Evolutionary conservation across 2,888 invertebrate species (phyloP).

Genomic region (Dysmachus trigonus): DNA sequence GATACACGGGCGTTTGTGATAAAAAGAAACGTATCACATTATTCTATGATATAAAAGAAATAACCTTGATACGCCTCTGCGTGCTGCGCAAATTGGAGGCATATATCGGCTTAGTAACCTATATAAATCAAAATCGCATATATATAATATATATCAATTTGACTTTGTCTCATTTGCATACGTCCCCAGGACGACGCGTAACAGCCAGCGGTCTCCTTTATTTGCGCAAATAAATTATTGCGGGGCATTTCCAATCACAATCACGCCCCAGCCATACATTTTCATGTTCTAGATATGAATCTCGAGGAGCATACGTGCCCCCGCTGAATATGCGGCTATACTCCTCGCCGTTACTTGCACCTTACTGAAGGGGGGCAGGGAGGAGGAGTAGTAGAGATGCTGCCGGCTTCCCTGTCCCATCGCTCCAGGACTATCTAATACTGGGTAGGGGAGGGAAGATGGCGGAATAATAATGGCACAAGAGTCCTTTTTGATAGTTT

Average conservation of each 20-base stretch:
- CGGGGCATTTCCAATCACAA: constrained; percentile 30
- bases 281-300: constrained; percentile 28
- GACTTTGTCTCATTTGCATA: constrained; percentile 15
- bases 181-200: background rate
- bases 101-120: background rate
- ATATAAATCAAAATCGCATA: constrained; percentile 28
- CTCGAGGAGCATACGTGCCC: constrained; percentile 9
- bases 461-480: background rate
- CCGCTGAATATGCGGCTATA: constrained; percentile 1
- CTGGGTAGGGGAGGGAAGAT: background rate
- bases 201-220: background rate
- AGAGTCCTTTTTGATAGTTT: background rate
- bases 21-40: background rate
- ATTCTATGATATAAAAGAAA: background rate
- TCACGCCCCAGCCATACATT: constrained; percentile 24
- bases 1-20: too few species aligned
- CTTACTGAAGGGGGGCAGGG: background rate
- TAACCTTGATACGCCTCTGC: background rate
- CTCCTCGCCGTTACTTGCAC: background rate
- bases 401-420: background rate
- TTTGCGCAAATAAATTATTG: constrained; percentile 36
- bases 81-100: background rate
- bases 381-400: too few species aligned
- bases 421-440: background rate
- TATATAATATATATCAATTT: constrained; percentile 35